phyloP scores from a whole-genome alignment of 2,888 invertebrate genomes.

The Limnephilus rhombicus region DNA sequence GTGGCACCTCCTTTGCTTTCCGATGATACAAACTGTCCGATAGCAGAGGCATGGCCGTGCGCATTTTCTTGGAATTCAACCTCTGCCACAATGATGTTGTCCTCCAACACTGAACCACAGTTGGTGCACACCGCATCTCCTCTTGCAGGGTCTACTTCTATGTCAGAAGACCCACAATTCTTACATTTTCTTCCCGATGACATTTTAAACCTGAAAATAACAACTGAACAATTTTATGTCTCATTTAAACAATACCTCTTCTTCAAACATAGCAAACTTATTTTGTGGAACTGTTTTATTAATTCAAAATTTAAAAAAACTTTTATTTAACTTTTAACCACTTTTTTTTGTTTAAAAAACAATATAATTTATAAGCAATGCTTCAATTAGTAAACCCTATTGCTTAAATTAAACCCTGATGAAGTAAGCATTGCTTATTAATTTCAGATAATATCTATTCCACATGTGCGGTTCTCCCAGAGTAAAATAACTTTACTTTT shows the following conservation, averaged over 20 bases:
- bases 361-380: no score
- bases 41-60: constrained; percentile 90
- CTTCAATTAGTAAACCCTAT: no score
- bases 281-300: no score
- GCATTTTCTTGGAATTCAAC: constrained; percentile 97
- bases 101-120: constrained; percentile 97
- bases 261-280: neutral
- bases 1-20: constrained; percentile 92
- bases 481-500: neutral
- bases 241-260: neutral
- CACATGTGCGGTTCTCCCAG: neutral
- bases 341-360: no score
- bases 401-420: no score
- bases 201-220: constrained; percentile 67
- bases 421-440: no score
- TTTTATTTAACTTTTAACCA: no score
- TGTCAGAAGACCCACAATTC: constrained; percentile 92
- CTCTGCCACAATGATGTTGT: constrained; percentile 97
- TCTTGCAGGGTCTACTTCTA: constrained; percentile 95
- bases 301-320: no score
- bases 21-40: constrained; percentile 95
- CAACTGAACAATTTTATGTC: neutral
- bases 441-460: neutral
- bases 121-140: constrained; percentile 97
- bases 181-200: constrained; percentile 88